Evolutionary conservation across 2,888 invertebrate genomes (phyloP).

Genomic region (Conus canariensis): DNA sequence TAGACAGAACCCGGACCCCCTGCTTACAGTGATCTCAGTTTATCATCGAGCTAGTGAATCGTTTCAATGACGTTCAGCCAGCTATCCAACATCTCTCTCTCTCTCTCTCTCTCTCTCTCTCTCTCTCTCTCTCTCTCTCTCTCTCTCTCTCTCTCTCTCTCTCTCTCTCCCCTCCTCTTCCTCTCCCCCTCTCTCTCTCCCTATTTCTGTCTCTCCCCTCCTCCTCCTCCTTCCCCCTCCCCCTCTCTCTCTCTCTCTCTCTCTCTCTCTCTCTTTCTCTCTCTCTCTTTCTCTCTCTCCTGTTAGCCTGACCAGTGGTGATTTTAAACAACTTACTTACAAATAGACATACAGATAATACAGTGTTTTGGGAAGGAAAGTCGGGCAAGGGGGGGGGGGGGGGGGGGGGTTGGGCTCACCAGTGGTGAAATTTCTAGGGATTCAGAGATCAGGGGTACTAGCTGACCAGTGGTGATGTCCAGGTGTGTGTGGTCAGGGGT

Average conservation of each 20-base stretch:
- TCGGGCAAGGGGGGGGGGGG: too few relatives aligned
- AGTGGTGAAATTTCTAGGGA: too few relatives aligned
- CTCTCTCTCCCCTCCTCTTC: background rate
- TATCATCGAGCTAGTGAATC: background rate
- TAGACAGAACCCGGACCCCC: background rate
- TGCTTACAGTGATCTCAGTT: background rate
- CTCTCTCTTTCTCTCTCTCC: background rate
- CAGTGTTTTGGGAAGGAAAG: too few relatives aligned
- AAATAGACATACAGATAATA: too few relatives aligned
- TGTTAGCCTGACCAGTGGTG: background rate
- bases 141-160: background rate
- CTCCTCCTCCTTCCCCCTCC: background rate
- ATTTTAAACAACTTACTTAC: too few relatives aligned
- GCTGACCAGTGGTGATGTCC: too few relatives aligned
- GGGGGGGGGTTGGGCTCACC: too few relatives aligned
- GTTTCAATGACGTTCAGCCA: background rate
- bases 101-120: background rate
- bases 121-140: constrained; percentile 7
- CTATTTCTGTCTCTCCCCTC: background rate
- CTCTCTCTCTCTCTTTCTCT: constrained; percentile 7
- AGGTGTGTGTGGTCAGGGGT: too few relatives aligned
- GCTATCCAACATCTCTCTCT: background rate
- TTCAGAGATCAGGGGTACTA: too few relatives aligned
- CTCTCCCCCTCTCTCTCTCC: background rate
- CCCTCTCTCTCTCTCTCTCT: background rate